Evolutionary conservation across 2,797 vertebrate species (phyloP).

Genomic region (Sciaenops ocellatus): DNA sequence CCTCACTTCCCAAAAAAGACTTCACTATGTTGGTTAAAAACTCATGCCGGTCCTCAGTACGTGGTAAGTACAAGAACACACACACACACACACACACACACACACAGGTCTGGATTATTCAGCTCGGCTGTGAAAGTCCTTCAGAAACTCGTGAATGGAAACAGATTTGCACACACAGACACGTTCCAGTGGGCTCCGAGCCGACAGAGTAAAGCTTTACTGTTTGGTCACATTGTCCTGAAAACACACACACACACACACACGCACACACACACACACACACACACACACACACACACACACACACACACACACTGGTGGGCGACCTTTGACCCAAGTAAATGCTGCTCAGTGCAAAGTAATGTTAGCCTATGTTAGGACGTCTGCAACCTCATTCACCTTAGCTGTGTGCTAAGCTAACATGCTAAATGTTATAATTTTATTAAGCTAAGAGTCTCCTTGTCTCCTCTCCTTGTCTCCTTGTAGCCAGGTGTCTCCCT

Average conservation of each 20-base stretch:
- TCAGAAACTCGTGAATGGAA: conserved; percentile 52
- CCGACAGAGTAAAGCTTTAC: conserved; percentile 25
- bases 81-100: conserved; percentile 6
- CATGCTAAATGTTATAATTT: not conserved
- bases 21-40: no score
- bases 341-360: no score
- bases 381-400: not conserved
- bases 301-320: not conserved
- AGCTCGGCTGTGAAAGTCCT: conserved; percentile 24
- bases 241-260: not conserved
- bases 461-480: not conserved
- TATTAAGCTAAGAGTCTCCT: not conserved
- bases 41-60: no score
- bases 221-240: conserved; percentile 44
- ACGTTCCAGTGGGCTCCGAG: conserved; percentile 12
- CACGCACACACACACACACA: not conserved
- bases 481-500: conserved; percentile 63
- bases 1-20: no score
- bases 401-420: not conserved
- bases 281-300: not conserved
- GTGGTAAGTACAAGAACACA: no score
- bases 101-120: conserved; percentile 40
- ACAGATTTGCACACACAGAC: conserved; percentile 38
- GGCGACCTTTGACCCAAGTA: no score
- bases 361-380: no score